phyloP scores from a whole-genome alignment of 92 coral and sea anemone species.

The Pocillopora meandrina region DNA sequence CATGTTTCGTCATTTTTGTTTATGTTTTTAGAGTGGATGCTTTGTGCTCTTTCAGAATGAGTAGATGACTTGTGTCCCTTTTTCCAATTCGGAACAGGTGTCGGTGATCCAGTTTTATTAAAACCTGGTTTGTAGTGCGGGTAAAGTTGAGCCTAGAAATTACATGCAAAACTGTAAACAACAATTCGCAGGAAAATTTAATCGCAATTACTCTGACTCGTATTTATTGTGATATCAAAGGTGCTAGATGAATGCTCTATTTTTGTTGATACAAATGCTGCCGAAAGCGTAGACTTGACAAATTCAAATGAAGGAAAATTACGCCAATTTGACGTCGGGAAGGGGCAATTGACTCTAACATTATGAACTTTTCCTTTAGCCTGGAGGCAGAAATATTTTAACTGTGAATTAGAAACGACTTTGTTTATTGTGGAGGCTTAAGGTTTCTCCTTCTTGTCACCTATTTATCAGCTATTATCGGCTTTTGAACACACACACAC shows the following conservation, averaged over 20 bases:
- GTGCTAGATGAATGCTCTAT: background rate
- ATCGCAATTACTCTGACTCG: background rate
- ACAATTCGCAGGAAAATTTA: background rate
- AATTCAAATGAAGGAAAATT: background rate
- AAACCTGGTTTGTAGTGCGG: conserved; percentile 20
- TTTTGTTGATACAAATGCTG: background rate
- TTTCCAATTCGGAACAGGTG: conserved; percentile 15
- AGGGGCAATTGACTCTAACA: conserved; percentile 13
- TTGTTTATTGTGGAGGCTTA: conserved; percentile 4
- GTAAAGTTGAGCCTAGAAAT: background rate
- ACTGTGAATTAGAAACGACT: background rate
- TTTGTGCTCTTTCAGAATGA: background rate
- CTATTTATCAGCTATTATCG: conserved; percentile 10
- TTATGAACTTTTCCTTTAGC: conserved; percentile 10
- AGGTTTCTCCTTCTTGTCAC: background rate
- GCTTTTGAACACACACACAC: conserved; percentile 21
- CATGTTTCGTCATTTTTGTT: background rate
- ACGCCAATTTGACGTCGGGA: background rate
- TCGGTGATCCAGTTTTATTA: background rate
- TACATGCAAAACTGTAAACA: conserved; percentile 5
- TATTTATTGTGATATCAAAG: background rate
- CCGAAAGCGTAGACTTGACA: background rate
- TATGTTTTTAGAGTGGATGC: background rate
- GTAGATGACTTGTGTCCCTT: background rate
- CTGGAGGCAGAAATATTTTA: conserved; percentile 32